Percentiles rank a stretch among this genome's conserved stretches.
Conservation (phyloP, 2,888 invertebrate species). For the Diarsia rubi region DNA sequence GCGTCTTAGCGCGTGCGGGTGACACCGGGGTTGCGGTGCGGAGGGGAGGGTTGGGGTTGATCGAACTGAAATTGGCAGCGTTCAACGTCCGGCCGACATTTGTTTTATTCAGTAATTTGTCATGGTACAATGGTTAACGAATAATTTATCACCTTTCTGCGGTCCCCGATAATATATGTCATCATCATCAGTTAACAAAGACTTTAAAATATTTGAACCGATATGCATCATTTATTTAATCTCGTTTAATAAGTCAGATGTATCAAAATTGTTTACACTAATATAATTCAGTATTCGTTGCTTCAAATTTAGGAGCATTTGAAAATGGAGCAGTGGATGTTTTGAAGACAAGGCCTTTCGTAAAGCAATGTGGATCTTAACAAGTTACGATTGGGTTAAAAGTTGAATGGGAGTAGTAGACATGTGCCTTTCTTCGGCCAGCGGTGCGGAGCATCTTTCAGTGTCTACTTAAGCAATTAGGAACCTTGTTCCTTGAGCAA, state of each 20-base stretch:
- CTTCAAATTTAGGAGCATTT: conserved; percentile 71
- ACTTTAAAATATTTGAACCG: conserved; percentile 4
- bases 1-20: conserved; percentile 81
- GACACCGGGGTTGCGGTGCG: conserved; percentile 69
- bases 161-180: conserved; percentile 24
- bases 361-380: conserved; percentile 70
- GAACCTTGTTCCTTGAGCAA: conserved; percentile 76
- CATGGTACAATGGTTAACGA: conserved; percentile 70
- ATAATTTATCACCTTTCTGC: conserved; percentile 64
- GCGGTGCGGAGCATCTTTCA: conserved; percentile 58
- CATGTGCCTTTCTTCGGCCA: conserved; percentile 56
- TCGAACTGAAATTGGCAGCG: conserved; percentile 88
- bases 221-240: conserved; percentile 28
- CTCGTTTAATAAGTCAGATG: conserved; percentile 33
- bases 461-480: conserved; percentile 76
- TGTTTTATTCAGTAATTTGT: conserved; percentile 80
- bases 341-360: conserved; percentile 50
- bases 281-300: conserved; percentile 61
- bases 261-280: conserved; percentile 68
- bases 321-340: conserved; percentile 76
- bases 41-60: conserved; percentile 79
- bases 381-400: conserved; percentile 65
- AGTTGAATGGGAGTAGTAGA: conserved; percentile 63
- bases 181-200: conserved; percentile 31
- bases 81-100: conserved; percentile 83